Percentiles rank a stretch among this genome's conserved stretches.
These are phyloP conservation scores for Plectrocnemia conspersa DNA, from an alignment of 1,140 invertebrate genomes.

Conservation along the genomic window DNA sequence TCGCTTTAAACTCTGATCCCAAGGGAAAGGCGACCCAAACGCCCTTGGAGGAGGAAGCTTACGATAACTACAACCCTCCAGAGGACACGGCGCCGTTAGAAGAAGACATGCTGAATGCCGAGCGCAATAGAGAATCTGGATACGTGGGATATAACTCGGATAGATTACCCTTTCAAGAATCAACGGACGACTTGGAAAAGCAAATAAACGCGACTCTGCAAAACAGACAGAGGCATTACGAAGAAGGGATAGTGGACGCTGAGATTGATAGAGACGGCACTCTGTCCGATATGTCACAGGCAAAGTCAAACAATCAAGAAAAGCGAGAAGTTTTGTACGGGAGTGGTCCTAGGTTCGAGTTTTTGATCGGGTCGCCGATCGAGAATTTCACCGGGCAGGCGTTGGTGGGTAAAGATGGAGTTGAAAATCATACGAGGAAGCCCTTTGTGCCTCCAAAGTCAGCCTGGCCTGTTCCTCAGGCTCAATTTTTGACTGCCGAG, in stretches of 20 bases:
- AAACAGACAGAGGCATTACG: conserved; percentile 22
- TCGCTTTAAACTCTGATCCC: neutral
- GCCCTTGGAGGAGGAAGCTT: conserved; percentile 18
- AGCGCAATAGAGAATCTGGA: conserved; percentile 23
- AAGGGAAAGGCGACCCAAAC: neutral
- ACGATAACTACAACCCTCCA: conserved; percentile 17
- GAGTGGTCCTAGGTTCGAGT: conserved; percentile 28
- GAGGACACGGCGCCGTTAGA: conserved; percentile 26
- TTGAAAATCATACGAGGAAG: conserved; percentile 21
- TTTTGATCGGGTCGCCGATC: conserved; percentile 25
- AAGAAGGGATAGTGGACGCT: conserved; percentile 29
- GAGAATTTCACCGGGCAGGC: conserved; percentile 27
- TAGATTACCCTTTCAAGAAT: conserved; percentile 29
- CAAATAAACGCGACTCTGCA: conserved; percentile 26
- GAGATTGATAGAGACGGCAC: conserved; percentile 30
- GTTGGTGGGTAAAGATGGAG: neutral
- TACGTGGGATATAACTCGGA: conserved; percentile 14
- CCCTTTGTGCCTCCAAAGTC: conserved; percentile 31
- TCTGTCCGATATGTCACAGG: conserved; percentile 26
- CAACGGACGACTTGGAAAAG: conserved; percentile 27
- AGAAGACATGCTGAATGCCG: conserved; percentile 24
- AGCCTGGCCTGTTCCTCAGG: conserved; percentile 31
- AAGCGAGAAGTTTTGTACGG: conserved; percentile 18
- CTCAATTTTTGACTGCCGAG: conserved; percentile 25
- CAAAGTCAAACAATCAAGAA: conserved; percentile 14